Base-by-base conservation (phyloP, 2,113 vertebrate species). In the Actenoides lindsayi region DNA sequence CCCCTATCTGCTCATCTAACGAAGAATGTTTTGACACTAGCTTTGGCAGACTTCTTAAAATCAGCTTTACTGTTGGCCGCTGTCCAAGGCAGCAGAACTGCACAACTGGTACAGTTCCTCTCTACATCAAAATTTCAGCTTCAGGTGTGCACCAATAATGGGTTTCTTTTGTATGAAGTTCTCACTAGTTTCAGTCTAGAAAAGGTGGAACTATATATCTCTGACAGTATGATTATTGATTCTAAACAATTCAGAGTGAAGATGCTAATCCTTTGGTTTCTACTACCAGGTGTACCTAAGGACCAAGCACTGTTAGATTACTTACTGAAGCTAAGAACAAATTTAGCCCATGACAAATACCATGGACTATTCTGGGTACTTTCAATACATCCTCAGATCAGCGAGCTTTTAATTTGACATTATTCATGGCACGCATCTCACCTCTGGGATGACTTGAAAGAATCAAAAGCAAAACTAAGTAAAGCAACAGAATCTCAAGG, bases 281-380 rank as follows among this genome's bases (percentile, higher is more conserved):
- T 71, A 23, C 41, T 81, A 41, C 54, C 41, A 80, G 13, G 9
- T 62, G 8, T 39, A 39, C 35, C 18, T 30, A 53, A 68, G 23
- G 20, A 39, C 1, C 27, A 42, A 13, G 2, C 17, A 46, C 23
- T 68, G 2, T 41, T 27, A 69, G 30, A 39, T 54, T 42, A 42
- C 6, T 4, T 35, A 5, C 14, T 37, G 59, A 73, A 0, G 0
- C 15, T n/a, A 48, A 62, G 25, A 78, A 77, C 31, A 0, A 81
- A 51, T 60, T 68, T 64, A 91, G 51, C 14, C 37, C 25, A 23
- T 11, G n/a, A 79, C 17, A 85, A 78, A 64, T 7, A 7, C 16
- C 9, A 10, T 3, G 30, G 23, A 64, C 42, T n/a, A 37, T 51
- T 89, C 30, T 41, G 11, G 3, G 7, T 51, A 21, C 17, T 56